Conservation (phyloP, 2,797 vertebrate species). For the Meriones psammophilus region DNA sequence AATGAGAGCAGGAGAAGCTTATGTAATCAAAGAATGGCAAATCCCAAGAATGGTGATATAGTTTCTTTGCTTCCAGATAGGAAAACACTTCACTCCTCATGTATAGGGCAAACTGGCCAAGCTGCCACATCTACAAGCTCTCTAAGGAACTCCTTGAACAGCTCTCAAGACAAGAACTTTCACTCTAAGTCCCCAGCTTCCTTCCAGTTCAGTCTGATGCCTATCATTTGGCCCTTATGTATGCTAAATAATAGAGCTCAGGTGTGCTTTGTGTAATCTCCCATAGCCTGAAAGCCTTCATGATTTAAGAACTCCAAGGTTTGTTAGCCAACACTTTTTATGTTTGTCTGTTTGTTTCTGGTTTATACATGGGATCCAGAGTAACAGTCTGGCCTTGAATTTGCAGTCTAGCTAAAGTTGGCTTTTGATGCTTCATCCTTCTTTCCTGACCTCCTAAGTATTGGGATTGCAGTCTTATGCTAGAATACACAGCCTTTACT, state of each 20-base stretch:
- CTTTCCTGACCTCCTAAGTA: not conserved
- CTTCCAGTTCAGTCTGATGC: not conserved
- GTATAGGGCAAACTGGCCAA: not conserved
- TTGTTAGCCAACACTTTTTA: not conserved
- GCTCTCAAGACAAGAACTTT: not conserved
- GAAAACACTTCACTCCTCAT: constrained; percentile 20
- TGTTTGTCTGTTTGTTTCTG: not conserved
- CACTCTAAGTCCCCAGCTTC: not conserved
- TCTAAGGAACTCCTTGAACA: constrained; percentile 32
- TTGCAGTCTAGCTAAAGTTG: not conserved
- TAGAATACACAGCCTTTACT: not conserved
- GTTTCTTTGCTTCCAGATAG: constrained; percentile 30
- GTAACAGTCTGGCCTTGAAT: not conserved
- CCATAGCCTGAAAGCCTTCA: not conserved
- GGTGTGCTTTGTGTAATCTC: constrained; percentile 14
- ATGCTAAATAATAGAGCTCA: constrained; percentile 21
- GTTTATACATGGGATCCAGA: not conserved
- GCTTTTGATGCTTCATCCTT: not conserved
- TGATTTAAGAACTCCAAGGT: not conserved
- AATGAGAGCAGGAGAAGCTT: constrained; percentile 39
- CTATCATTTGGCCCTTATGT: not conserved
- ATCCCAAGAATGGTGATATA: constrained; percentile 16
- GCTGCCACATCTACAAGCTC: not conserved
- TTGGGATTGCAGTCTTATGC: not conserved
- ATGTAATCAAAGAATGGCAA: not conserved